Conservation (phyloP, 2,888 invertebrate species). For the Lasioglossum figueresi region DNA sequence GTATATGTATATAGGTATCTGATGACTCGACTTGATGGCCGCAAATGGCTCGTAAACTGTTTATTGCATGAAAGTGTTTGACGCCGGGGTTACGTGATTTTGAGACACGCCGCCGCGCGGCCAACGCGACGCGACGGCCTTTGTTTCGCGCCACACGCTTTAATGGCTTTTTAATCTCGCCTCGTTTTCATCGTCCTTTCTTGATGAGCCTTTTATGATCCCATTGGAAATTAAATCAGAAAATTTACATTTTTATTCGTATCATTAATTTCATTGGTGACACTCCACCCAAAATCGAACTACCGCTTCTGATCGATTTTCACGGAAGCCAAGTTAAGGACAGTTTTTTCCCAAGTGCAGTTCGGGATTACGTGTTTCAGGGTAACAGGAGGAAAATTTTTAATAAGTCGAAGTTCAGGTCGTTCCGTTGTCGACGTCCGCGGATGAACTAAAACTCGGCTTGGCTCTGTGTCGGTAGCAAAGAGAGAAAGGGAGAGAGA, state of each 20-base stretch:
- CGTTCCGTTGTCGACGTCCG: slow-evolving; percentile 40
- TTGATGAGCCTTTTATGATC: neutral
- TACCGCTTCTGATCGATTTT: neutral
- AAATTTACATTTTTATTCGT: neutral
- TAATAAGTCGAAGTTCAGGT: slow-evolving; percentile 54
- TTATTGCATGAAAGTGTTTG: slow-evolving; percentile 16
- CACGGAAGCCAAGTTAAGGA: neutral
- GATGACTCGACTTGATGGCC: slow-evolving; percentile 15
- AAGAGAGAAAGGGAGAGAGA: neutral
- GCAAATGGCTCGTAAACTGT: slow-evolving; percentile 14
- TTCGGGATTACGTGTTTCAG: neutral
- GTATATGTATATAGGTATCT: neutral
- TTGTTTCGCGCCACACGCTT: neutral
- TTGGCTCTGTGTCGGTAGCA: neutral
- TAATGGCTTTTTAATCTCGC: slow-evolving; percentile 1
- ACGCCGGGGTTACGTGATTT: slow-evolving; percentile 26
- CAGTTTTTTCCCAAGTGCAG: neutral
- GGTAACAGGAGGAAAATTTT: slow-evolving; percentile 39
- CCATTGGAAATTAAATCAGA: neutral
- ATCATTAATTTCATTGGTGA: neutral
- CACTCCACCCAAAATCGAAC: neutral
- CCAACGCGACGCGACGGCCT: neutral
- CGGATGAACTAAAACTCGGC: slow-evolving; percentile 37
- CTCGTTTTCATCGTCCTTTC: neutral
- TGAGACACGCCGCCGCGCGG: neutral